Base-by-base conservation (phyloP, 2,797 vertebrate genomes). In the Basileuterus tristriatus region DNA sequence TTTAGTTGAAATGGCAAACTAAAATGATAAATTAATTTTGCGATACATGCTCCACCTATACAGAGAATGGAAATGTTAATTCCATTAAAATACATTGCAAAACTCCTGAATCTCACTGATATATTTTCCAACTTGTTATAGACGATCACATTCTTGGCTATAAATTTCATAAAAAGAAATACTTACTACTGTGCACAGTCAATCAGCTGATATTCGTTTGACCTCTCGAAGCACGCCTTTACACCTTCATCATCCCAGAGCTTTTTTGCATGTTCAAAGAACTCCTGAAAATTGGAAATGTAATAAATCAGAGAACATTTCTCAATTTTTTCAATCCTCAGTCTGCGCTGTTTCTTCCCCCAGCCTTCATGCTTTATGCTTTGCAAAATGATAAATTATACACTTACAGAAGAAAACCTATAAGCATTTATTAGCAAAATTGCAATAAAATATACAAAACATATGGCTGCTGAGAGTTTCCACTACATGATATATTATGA, bases 131-230 rank as follows among this genome's bases (percentile, higher is more conserved):
- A 53, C 29, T 68, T 50, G 7, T 32, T 80, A 55, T 1, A 62
- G 27, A 56, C 0, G 0, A 81, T 62, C 36, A 72, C n/a, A 74
- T 75, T 87, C 29, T 91, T 68, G 63, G 47, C 32, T 32, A 52
- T 32, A 65, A 50, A 83, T 39, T 36, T n/a, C 10, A n/a, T 24
- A 62, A 64, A 87, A 88, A 64, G 18, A 65, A 88, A 89, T 88
- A 99, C 99, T 99, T 98, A 99, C 99, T 99, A 99, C 98, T 99
- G 99, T 88, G 99, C 99, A 85, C 99, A 99, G 98, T 99, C 99
- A 87, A 99, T 99, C 96, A 99, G 98, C 90, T 99, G 99, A 98
- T 99, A 99, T 75, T 99, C 99, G 6, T 99, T 99, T 90, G 99
- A 99, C 95, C 99, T 99, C 97, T 99, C 99, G 9, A 99, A 99